Base-by-base conservation (phyloP, 2,797 vertebrate genomes). In the Phalloptychus januarius region DNA sequence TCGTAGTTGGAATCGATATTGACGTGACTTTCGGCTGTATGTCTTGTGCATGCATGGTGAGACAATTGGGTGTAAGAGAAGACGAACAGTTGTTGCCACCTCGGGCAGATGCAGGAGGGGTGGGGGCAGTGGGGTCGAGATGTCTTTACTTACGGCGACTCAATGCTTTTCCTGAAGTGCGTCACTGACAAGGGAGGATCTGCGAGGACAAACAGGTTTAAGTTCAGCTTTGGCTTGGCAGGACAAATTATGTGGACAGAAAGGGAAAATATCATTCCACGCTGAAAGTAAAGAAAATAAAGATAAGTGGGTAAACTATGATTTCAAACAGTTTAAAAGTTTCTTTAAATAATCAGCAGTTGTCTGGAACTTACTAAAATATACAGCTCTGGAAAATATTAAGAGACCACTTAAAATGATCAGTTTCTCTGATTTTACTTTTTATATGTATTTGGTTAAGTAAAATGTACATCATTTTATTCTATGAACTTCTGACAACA, bases 111-210 rank as follows among this genome's bases (percentile, higher is more conserved):
- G 85, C 72, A 77, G 73, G 76, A 3, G 23, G 7, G 5, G 15
- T 0, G 20, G 20, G 15, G 15, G 0, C 0, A 0, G 2, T 2
- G 45, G 6, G 33, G 52, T 74, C 48, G 46, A 77, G 16, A 31
- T 72, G 73, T 76, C 77, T 85, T 88, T 90, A 99, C 98, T 99
- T 97, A 99, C 98, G 98, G 98, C 93, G 98, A 99, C 93, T 99
- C 98, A 79, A 99, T 96, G 95, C 98, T 99, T 96, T 99, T 99
- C 95, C 98, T 97, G 96, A 97, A 98, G 96, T 99, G 98, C 83
- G 98, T 99, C 94, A 99, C 98, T 86, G 98, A 99, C 90, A 99
- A 96, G 44, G 98, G 98, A 95, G 98, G 98, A 95, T 99, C 98
- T 99, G 91, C 91, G 88, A 88, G 86, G 71, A 93, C 54, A 91